Conservation (phyloP, 2,113 vertebrate species). For the Ptychochromis oligacanthus region DNA sequence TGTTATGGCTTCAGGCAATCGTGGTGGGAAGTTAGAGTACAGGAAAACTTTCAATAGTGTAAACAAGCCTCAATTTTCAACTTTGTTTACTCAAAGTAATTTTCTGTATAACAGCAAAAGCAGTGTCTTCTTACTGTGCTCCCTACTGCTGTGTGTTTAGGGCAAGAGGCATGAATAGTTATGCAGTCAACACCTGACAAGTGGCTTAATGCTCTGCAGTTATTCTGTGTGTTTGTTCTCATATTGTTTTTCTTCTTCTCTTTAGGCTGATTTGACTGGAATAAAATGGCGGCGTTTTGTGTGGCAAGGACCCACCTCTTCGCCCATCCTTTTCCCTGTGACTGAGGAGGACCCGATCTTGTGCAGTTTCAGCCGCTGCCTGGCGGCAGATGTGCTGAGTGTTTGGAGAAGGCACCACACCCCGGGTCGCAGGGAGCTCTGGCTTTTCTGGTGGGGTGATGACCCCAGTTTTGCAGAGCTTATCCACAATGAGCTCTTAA, state of each 20-base stretch:
- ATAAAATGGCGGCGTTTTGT: slow-evolving; percentile 99
- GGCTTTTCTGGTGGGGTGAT: slow-evolving; percentile 99
- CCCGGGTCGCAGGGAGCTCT: slow-evolving; percentile 94
- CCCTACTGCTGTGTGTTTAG: background rate
- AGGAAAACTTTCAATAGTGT: slow-evolving; percentile 27
- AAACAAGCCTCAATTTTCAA: background rate
- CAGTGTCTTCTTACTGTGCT: background rate
- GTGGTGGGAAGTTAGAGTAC: background rate
- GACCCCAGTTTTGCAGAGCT: slow-evolving; percentile 98
- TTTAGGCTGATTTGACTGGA: slow-evolving; percentile 95
- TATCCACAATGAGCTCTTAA: slow-evolving; percentile 95
- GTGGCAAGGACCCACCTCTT: slow-evolving; percentile 97
- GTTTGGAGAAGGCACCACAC: slow-evolving; percentile 97
- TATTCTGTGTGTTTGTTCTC: background rate
- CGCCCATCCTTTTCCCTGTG: slow-evolving; percentile 96
- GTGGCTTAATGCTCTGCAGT: background rate
- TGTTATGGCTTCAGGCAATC: background rate
- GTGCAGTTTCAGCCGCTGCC: slow-evolving; percentile 98
- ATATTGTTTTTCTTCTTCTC: background rate
- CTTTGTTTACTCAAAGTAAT: slow-evolving; percentile 10
- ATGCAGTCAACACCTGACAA: slow-evolving; percentile 21
- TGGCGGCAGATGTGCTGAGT: slow-evolving; percentile 94
- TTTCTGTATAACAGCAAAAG: slow-evolving; percentile 12
- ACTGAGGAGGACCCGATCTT: slow-evolving; percentile 99
- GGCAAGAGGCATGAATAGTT: background rate